phyloP scores from a whole-genome alignment of 2,888 invertebrate species.

The Rhingia rostrata region DNA sequence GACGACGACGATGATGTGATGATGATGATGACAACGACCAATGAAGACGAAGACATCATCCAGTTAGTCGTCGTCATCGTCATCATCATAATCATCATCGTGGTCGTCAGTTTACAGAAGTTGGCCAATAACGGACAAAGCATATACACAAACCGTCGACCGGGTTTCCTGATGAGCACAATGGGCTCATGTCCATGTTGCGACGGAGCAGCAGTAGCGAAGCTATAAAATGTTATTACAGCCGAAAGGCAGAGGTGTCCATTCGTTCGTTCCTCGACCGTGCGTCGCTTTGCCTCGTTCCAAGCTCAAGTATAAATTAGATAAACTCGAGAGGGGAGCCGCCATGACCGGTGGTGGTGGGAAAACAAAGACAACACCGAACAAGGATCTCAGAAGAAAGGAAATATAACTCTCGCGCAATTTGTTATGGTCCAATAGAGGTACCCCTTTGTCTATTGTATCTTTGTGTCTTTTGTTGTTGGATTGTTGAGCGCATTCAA shows the following conservation, averaged over 20 bases:
- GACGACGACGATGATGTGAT: constrained; percentile 43
- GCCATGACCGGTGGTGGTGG: constrained; percentile 2
- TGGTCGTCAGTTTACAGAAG: constrained; percentile 47
- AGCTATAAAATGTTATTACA: constrained; percentile 73
- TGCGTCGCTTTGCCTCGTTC: neutral
- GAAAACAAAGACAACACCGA: constrained; percentile 37
- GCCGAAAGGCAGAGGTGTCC: constrained; percentile 71
- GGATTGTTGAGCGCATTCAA: constrained; percentile 28
- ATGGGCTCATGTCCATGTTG: constrained; percentile 31
- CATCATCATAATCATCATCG: constrained; percentile 25
- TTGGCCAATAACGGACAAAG: constrained; percentile 66
- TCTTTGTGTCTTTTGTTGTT: constrained; percentile 55
- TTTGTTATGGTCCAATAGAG: constrained; percentile 62
- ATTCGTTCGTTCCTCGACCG: constrained; percentile 50
- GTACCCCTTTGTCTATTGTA: constrained; percentile 50
- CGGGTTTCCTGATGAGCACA: constrained; percentile 55
- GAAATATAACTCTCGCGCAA: constrained; percentile 63
- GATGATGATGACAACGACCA: constrained; percentile 56
- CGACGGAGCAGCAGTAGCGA: constrained; percentile 55
- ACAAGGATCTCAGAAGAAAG: constrained; percentile 58
- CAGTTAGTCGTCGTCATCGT: constrained; percentile 55
- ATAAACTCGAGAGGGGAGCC: constrained; percentile 22
- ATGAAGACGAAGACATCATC: constrained; percentile 71
- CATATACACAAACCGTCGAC: constrained; percentile 28
- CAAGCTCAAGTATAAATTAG: constrained; percentile 57